Evolutionary conservation across 2,888 invertebrate genomes (phyloP).

Genomic region (Megalurothrips usitatus): DNA sequence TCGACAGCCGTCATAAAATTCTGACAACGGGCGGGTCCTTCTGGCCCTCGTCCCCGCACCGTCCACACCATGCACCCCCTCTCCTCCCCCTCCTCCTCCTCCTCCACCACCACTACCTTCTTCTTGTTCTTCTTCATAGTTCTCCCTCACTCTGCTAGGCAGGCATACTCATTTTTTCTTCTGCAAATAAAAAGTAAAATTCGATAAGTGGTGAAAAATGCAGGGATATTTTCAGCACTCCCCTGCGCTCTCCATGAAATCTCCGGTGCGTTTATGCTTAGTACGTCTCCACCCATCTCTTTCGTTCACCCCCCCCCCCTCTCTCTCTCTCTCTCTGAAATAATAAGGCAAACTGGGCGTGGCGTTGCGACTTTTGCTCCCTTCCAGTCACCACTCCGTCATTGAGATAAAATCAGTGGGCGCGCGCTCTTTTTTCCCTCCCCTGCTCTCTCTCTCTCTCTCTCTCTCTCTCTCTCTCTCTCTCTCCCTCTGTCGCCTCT

Average conservation of each 20-base stretch:
- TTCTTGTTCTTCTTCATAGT: too few relatives aligned
- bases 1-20: conserved; percentile 25
- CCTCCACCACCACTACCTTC: neutral
- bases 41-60: neutral
- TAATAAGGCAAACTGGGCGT: neutral
- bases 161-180: too few relatives aligned
- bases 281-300: neutral
- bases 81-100: neutral
- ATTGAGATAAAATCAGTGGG: conserved; percentile 22
- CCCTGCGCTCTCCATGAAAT: too few relatives aligned
- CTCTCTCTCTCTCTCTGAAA: conserved; percentile 1
- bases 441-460: neutral
- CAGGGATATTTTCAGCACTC: too few relatives aligned
- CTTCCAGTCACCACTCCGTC: conserved; percentile 18
- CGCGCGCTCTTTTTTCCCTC: neutral
- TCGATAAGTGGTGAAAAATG: too few relatives aligned
- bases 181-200: too few relatives aligned
- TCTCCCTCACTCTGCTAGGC: too few relatives aligned
- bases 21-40: neutral
- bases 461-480: neutral
- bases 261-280: neutral
- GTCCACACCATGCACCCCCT: neutral
- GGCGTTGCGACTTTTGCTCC: neutral
- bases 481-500: neutral
- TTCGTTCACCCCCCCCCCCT: neutral